These are phyloP conservation scores for Pseudomyrmex flavicornis DNA, from an alignment of 1,140 invertebrate genomes.

Conservation along the genomic window DNA sequence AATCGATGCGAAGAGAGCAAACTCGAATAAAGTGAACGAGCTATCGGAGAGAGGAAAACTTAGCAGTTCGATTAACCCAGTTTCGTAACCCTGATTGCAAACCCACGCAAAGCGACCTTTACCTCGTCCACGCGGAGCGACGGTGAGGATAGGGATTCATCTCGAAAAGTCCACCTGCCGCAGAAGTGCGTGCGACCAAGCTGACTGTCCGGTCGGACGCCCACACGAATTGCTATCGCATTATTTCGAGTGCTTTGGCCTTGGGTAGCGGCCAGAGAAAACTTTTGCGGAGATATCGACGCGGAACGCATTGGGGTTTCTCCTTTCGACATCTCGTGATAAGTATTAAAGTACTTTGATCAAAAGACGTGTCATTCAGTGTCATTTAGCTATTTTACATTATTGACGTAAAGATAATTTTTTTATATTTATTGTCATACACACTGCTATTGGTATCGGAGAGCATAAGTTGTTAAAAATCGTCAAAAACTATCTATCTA, in stretches of 20 bases:
- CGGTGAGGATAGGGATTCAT: constrained; percentile 30
- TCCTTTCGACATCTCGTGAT: constrained; percentile 52
- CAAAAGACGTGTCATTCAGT: not conserved
- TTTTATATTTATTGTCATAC: too few relatives aligned
- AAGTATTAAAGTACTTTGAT: constrained; percentile 23
- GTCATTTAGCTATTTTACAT: not conserved
- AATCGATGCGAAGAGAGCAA: not conserved
- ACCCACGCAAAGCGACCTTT: constrained; percentile 61
- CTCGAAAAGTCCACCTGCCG: constrained; percentile 68
- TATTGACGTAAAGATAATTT: not conserved
- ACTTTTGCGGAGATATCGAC: constrained; percentile 78
- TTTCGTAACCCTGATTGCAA: constrained; percentile 52
- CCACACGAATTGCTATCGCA: constrained; percentile 78
- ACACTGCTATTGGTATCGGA: too few relatives aligned
- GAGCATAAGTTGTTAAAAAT: too few relatives aligned
- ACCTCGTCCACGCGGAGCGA: constrained; percentile 31
- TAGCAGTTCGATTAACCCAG: constrained; percentile 65
- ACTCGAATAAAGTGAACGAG: not conserved
- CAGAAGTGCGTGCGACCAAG: constrained; percentile 69
- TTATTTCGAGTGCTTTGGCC: constrained; percentile 81
- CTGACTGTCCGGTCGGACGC: constrained; percentile 71
- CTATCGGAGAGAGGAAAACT: not conserved
- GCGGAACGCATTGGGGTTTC: constrained; percentile 59
- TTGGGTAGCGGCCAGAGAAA: constrained; percentile 80
- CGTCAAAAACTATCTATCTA: too few relatives aligned